Conservation (phyloP, 2,888 invertebrate genomes). For the Ochropleura leucogaster region DNA sequence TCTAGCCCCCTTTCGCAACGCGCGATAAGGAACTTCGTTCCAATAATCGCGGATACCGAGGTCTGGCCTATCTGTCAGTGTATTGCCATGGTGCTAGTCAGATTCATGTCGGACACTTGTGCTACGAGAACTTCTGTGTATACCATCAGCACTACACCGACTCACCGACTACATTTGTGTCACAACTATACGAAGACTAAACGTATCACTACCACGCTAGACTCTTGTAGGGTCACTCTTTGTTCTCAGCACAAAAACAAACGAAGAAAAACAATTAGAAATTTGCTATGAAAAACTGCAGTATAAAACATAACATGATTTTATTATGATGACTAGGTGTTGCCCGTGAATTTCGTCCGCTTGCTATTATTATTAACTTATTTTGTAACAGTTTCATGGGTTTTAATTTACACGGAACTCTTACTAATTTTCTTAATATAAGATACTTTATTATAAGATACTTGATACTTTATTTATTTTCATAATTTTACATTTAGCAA, state of each 20-base stretch:
- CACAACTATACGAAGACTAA: not conserved
- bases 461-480: too few relatives aligned
- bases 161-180: not conserved
- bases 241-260: not conserved
- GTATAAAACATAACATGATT: not conserved
- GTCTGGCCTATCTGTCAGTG: constrained; percentile 50
- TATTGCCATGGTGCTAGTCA: constrained; percentile 58
- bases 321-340: too few relatives aligned
- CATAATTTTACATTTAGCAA: too few relatives aligned
- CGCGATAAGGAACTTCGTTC: too few relatives aligned
- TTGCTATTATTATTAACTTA: too few relatives aligned
- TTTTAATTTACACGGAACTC: too few relatives aligned
- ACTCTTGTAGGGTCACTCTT: not conserved
- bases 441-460: too few relatives aligned
- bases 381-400: too few relatives aligned
- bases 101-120: constrained; percentile 44
- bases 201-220: constrained; percentile 30
- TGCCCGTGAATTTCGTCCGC: too few relatives aligned
- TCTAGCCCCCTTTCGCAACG: too few relatives aligned
- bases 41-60: constrained; percentile 47
- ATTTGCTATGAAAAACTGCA: not conserved
- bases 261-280: not conserved
- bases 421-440: too few relatives aligned
- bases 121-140: constrained; percentile 51
- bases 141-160: constrained; percentile 30